Evolutionary conservation across 2,888 invertebrate species (phyloP).

Genomic region (Stenotaenia linearis): DNA sequence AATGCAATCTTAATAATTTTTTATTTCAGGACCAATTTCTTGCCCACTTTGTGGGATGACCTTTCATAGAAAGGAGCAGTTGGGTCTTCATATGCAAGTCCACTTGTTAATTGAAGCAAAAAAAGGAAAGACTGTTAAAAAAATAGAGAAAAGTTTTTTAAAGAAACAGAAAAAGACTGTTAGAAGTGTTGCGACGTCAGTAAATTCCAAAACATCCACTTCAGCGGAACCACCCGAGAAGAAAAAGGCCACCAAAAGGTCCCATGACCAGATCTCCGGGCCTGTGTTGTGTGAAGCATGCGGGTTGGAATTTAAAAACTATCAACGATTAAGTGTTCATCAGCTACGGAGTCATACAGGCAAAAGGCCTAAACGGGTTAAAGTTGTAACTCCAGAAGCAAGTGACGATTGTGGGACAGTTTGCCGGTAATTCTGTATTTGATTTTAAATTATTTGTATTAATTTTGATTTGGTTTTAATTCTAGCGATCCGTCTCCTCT

Average conservation of each 20-base stretch:
- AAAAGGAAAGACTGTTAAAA: not conserved
- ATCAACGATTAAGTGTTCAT: not conserved
- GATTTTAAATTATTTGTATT: not conserved
- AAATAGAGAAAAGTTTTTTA: not conserved
- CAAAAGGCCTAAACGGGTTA: not conserved
- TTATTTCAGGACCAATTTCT: not conserved
- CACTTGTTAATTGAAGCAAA: not conserved
- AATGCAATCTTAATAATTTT: not conserved
- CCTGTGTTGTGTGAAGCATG: conserved; percentile 21
- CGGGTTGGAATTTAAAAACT: not conserved
- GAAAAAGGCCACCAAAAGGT: not conserved
- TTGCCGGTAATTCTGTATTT: not conserved
- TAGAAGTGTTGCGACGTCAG: not conserved
- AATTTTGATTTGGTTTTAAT: not conserved
- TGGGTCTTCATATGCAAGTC: not conserved
- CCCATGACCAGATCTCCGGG: not conserved
- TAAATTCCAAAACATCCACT: not conserved
- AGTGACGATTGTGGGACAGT: conserved; percentile 13
- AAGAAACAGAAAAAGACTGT: too few relatives aligned
- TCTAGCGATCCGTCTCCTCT: not conserved
- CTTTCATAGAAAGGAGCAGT: not conserved
- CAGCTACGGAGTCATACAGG: not conserved
- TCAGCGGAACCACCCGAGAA: not conserved
- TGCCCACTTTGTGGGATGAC: conserved; percentile 21
- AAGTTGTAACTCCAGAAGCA: not conserved